Evolutionary conservation across 2,113 vertebrate genomes (phyloP).

Genomic region (Trichomycterus rosablanca): DNA sequence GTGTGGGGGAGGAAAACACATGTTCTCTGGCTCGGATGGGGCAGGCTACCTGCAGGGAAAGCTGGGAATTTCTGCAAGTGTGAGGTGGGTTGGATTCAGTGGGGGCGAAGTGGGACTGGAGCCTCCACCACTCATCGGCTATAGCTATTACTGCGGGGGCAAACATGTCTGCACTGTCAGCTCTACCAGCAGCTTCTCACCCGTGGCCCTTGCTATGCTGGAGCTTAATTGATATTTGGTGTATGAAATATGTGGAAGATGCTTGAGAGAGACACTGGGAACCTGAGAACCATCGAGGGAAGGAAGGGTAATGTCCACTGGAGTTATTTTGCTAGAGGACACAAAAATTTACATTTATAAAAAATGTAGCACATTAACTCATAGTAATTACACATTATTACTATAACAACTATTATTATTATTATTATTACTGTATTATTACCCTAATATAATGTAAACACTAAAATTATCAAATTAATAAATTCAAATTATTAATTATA

Average conservation of each 20-base stretch:
- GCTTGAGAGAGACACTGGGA: neutral
- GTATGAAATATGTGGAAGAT: conserved; percentile 13
- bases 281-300: neutral
- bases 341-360: neutral
- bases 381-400: neutral
- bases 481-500: too few species aligned
- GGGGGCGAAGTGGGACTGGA: too few species aligned
- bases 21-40: conserved; percentile 80
- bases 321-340: neutral
- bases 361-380: too few species aligned
- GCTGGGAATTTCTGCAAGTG: conserved; percentile 76
- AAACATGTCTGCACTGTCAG: conserved; percentile 46
- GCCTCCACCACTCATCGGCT: conserved; percentile 34
- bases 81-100: too few species aligned
- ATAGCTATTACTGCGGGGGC: conserved; percentile 49
- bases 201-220: conserved; percentile 2
- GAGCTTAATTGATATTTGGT: conserved; percentile 44
- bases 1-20: conserved; percentile 77
- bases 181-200: conserved; percentile 37
- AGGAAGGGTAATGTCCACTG: neutral
- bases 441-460: too few species aligned
- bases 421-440: neutral
- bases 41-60: conserved; percentile 81
- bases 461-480: too few species aligned
- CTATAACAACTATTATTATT: neutral